Evolutionary conservation across 2,797 vertebrate genomes (phyloP).

Genomic region (Myotis planiceps): DNA sequence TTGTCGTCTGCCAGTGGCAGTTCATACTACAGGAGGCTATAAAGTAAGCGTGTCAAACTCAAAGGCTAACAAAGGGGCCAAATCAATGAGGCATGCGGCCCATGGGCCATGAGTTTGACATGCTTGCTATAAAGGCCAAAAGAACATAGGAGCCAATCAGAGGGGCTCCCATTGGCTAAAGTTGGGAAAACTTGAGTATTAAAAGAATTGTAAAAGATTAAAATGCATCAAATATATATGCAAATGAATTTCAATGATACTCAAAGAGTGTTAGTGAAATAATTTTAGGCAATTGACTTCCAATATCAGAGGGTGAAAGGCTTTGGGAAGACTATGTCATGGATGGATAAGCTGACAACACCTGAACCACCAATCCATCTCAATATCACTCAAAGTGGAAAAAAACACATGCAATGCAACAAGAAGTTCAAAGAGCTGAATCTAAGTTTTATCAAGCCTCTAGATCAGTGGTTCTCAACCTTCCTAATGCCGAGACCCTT

Average conservation of each 20-base stretch:
- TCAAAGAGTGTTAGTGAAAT: background rate
- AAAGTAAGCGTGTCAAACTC: no score
- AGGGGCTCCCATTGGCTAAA: background rate
- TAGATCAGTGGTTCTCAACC: background rate
- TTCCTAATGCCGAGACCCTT: no score
- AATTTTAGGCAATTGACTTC: background rate
- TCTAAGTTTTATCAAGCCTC: background rate
- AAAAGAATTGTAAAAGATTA: constrained; percentile 1
- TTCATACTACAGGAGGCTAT: background rate
- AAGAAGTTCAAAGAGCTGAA: background rate
- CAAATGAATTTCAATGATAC: background rate
- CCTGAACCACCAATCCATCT: background rate
- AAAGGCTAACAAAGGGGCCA: no score
- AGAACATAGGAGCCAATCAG: background rate
- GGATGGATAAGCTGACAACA: background rate
- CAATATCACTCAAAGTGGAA: background rate
- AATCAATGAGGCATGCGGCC: no score
- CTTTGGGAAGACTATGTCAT: background rate
- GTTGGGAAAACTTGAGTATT: background rate
- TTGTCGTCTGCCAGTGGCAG: background rate
- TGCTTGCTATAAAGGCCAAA: no score
- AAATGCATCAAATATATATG: background rate
- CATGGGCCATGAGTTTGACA: no score
- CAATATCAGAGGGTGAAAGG: background rate
- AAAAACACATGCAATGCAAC: background rate